Base-by-base conservation (phyloP, 2,113 vertebrate species). In the Redunca redunca region DNA sequence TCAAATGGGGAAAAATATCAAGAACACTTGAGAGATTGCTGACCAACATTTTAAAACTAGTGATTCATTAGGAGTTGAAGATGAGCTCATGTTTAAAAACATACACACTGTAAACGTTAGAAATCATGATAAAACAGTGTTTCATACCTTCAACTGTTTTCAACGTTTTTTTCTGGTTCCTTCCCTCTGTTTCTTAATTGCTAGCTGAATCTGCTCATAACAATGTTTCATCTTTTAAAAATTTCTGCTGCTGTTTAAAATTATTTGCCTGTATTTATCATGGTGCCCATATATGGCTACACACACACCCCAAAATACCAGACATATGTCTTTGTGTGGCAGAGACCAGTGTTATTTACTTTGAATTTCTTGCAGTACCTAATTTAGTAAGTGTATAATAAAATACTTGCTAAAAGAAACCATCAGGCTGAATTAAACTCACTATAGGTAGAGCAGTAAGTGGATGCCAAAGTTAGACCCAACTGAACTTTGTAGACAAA, bases 31-130 rank as follows among this genome's bases (percentile, higher is more conserved):
- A 95, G 40, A 87, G 46, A 90, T 46, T n/a, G 8, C 90, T 93
- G 81, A 86, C 85, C 53, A 96, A 57, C 53, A 74, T 93, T 96
- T 97, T 84, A 81, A 96, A 94, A 87, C 46, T 93, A 90, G 71
- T 48, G 57, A 55, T 95, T 98, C 83, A 97, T 52, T 82, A 96
- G n/a, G 30, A 85, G 52, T 30, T 94, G 62, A 74, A 98, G 89
- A 97, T 92, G 97, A 97, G 90, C 52, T 96, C 83, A 96, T 53
- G 90, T 89, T 86, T 87, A 84, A 85, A 97, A 98, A n/a, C 8
- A 60, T 60, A 93, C 7, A 86, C 33, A 94, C 26, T 46, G 97
- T 87, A 67, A 57, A 91, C 7, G 86, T 84, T 92, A 86, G 25
- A 98, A 97, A 90, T 28, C 30, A 84, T 7, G 0, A 0, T 25